These are phyloP conservation scores for Leptodirus hochenwartii DNA, from an alignment of 2,888 invertebrate genomes.

Conservation along the genomic window DNA sequence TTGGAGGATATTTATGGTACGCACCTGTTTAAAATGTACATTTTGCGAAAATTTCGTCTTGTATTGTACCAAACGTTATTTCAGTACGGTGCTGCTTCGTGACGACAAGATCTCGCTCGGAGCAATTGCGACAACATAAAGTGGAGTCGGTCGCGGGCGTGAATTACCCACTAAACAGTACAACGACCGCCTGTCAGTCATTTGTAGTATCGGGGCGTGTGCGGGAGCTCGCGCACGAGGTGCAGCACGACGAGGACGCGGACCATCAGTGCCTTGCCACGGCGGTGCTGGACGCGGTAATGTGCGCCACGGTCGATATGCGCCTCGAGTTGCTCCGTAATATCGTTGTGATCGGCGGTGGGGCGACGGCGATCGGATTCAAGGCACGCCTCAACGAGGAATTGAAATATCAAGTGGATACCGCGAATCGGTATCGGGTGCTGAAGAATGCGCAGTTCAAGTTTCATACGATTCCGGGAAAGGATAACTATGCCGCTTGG, in stretches of 20 bases:
- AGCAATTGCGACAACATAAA: constrained; percentile 30
- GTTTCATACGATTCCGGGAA: constrained; percentile 65
- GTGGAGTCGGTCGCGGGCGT: constrained; percentile 38
- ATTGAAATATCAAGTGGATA: constrained; percentile 41
- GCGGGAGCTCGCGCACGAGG: constrained; percentile 68
- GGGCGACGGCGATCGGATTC: constrained; percentile 68
- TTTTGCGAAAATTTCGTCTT: too few relatives aligned
- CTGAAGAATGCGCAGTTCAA: constrained; percentile 48
- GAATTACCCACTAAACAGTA: constrained; percentile 46
- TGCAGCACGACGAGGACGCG: constrained; percentile 69
- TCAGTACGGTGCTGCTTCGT: constrained; percentile 78
- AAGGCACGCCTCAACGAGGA: constrained; percentile 62
- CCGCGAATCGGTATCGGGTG: constrained; percentile 40
- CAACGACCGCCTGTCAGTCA: too few relatives aligned
- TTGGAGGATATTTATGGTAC: constrained; percentile 60
- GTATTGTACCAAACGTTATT: constrained; percentile 7
- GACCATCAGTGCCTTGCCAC: constrained; percentile 68
- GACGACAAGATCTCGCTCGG: constrained; percentile 50
- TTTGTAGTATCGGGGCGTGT: constrained; percentile 47
- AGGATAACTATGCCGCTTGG: constrained; percentile 75
- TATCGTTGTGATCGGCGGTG: constrained; percentile 76
- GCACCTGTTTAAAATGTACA: too few relatives aligned
- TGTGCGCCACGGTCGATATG: constrained; percentile 70
- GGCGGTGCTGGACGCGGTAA: constrained; percentile 66
- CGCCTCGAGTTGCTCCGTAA: constrained; percentile 61